Conservation (phyloP, 2,113 vertebrate species). For the Oceanodroma tethys region DNA sequence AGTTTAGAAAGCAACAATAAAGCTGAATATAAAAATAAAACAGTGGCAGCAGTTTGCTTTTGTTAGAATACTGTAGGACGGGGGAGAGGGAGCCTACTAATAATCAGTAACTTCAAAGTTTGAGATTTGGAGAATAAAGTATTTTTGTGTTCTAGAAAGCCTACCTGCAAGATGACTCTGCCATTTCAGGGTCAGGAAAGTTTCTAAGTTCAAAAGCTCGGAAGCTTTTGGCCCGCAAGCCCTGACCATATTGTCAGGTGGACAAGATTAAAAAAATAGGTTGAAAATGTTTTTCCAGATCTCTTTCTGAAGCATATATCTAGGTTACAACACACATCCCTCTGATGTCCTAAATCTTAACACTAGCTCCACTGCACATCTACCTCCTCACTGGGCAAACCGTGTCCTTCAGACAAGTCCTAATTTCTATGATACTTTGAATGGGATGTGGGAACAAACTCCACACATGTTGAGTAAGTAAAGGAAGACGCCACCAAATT, state of each 20-base stretch:
- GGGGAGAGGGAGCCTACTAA: not conserved
- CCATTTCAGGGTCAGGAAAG: not conserved
- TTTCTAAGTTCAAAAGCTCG: not conserved
- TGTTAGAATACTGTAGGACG: not conserved
- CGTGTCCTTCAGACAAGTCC: not conserved
- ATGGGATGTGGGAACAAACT: not conserved
- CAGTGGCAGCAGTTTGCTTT: not conserved
- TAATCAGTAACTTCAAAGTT: not conserved
- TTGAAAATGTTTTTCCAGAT: not conserved
- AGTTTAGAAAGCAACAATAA: not conserved
- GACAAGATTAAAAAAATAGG: not conserved
- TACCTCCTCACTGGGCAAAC: not conserved
- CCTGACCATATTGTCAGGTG: not conserved
- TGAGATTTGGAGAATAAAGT: not conserved
- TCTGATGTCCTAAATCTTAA: not conserved
- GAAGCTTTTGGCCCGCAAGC: not conserved
- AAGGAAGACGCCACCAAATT: not conserved
- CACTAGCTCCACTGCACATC: fast-evolving
- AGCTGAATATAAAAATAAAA: not conserved
- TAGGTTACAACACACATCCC: not conserved
- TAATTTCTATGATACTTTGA: too few relatives aligned
- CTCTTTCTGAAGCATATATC: not conserved
- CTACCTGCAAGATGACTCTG: not conserved
- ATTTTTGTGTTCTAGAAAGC: not conserved
- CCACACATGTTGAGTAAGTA: not conserved